These are phyloP conservation scores for Dendrocopos noguchii DNA, from an alignment of 2,113 vertebrate genomes.

Conservation along the genomic window DNA sequence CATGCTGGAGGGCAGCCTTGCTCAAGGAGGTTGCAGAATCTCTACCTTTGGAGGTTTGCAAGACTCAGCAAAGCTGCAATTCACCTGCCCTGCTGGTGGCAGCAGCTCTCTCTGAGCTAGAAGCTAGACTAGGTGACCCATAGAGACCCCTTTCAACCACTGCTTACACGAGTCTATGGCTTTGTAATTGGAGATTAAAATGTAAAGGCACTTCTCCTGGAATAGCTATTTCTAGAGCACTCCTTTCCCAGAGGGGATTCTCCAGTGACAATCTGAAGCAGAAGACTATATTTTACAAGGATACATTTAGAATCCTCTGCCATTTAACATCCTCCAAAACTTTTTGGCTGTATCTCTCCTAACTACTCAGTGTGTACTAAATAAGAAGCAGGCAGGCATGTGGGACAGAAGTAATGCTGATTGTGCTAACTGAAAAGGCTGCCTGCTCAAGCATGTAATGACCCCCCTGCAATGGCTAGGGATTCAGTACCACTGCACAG, in stretches of 20 bases:
- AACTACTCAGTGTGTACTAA: neutral
- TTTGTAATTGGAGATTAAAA: neutral
- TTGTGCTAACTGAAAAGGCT: neutral
- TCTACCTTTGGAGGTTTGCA: neutral
- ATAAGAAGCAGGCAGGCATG: neutral
- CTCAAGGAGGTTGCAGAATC: neutral
- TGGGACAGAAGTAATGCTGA: neutral
- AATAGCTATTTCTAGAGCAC: neutral
- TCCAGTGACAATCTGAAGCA: neutral
- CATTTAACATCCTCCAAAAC: neutral
- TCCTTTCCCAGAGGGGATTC: neutral
- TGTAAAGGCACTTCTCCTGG: neutral
- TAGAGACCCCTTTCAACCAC: neutral
- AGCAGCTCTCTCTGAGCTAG: neutral
- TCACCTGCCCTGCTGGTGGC: neutral
- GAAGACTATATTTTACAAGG: neutral
- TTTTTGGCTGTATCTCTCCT: neutral
- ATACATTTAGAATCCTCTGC: neutral
- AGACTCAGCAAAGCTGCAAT: neutral
- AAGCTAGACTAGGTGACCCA: neutral
- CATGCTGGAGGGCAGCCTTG: neutral
- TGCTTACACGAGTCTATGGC: neutral
- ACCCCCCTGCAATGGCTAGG: neutral
- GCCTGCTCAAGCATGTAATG: neutral
- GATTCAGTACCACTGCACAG: neutral